Conservation (phyloP, 2,113 vertebrate genomes). For the Onychostoma macrolepis region DNA sequence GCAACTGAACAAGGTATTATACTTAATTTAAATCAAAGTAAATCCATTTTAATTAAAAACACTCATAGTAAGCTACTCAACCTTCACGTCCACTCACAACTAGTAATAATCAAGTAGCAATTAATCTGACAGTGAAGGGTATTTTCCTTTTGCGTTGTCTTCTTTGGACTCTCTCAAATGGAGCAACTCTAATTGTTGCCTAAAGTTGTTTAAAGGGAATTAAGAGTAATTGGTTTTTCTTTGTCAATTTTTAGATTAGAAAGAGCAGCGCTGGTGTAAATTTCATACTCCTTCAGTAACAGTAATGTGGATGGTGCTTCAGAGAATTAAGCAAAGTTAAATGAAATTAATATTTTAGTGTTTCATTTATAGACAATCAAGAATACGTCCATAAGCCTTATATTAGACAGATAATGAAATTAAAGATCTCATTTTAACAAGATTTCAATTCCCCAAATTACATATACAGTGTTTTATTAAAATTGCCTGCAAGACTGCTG, state of each 20-base stretch:
- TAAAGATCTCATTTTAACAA: conserved; percentile 23
- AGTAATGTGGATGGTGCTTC: conserved; percentile 73
- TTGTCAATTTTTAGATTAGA: conserved; percentile 77
- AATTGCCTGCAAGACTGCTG: conserved; percentile 11
- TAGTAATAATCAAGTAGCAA: conserved; percentile 75
- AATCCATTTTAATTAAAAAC: conserved; percentile 81
- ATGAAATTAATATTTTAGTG: conserved; percentile 64
- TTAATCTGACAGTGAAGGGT: conserved; percentile 72
- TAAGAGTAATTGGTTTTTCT: conserved; percentile 76
- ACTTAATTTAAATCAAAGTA: conserved; percentile 77
- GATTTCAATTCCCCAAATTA: conserved; percentile 43
- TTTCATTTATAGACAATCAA: conserved; percentile 66
- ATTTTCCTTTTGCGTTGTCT: conserved; percentile 48
- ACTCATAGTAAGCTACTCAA: conserved; percentile 79
- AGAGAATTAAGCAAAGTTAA: conserved; percentile 65
- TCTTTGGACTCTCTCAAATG: conserved; percentile 56
- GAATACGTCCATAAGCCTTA: conserved; percentile 57
- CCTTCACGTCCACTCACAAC: conserved; percentile 72
- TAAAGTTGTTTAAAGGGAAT: conserved; percentile 73
- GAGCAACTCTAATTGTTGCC: conserved; percentile 72
- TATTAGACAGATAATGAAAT: conserved; percentile 41
- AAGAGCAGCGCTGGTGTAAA: conserved; percentile 69
- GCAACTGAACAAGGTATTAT: conserved; percentile 74
- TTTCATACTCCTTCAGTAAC: conserved; percentile 73
- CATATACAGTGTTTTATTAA: conserved; percentile 37